phyloP scores from a whole-genome alignment of 2,888 invertebrate genomes.

The Meta bourneti region DNA sequence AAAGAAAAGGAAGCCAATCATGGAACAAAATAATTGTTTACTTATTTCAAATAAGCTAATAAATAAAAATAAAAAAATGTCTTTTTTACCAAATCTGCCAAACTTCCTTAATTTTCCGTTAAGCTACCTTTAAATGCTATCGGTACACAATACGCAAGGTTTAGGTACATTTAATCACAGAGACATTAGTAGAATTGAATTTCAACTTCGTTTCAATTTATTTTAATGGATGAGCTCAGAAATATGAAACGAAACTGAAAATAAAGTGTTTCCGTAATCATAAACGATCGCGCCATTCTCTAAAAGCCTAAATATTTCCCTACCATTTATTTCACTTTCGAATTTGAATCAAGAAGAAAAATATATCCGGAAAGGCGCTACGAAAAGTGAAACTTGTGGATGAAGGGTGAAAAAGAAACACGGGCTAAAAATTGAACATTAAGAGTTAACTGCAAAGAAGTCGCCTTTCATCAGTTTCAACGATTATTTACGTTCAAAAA shows the following conservation, averaged over 20 bases:
- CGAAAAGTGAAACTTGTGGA: not conserved
- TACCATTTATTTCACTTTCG: constrained; percentile 25
- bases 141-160: not conserved
- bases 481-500: constrained; percentile 38
- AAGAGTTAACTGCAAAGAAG: constrained; percentile 26
- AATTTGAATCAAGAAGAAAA: not conserved
- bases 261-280: constrained; percentile 16
- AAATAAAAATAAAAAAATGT: too few relatives aligned
- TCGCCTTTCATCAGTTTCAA: constrained; percentile 42
- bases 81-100: too few relatives aligned
- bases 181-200: not conserved
- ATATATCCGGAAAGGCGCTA: not conserved
- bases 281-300: constrained; percentile 17
- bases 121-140: not conserved
- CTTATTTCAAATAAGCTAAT: too few relatives aligned
- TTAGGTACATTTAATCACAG: not conserved
- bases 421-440: constrained; percentile 16
- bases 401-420: constrained; percentile 2
- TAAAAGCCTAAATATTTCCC: constrained; percentile 18
- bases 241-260: not conserved
- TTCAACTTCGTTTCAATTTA: not conserved
- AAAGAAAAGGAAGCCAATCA: too few relatives aligned
- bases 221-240: not conserved
- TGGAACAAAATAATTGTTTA: too few relatives aligned
- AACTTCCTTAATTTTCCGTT: too few relatives aligned